Conservation (phyloP, 2,113 vertebrate species). For the Semicossyphus pulcher region DNA sequence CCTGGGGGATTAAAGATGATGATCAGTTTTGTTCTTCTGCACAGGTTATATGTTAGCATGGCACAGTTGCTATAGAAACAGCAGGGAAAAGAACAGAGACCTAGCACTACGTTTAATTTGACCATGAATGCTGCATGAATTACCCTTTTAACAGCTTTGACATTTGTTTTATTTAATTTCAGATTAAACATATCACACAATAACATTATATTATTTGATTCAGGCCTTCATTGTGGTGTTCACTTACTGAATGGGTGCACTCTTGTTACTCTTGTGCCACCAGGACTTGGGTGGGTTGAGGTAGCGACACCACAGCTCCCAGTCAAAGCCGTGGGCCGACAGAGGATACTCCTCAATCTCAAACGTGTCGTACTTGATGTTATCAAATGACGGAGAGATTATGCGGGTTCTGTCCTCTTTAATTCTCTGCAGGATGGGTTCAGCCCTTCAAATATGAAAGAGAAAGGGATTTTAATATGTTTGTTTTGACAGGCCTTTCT, state of each 20-base stretch:
- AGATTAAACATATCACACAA: background rate
- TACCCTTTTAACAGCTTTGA: background rate
- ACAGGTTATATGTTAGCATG: slow-evolving; percentile 27
- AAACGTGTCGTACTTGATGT: slow-evolving; percentile 98
- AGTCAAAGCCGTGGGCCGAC: slow-evolving; percentile 97
- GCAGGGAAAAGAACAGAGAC: slow-evolving; percentile 19
- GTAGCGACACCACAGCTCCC: slow-evolving; percentile 99
- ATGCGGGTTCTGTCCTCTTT: slow-evolving; percentile 95
- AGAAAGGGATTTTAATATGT: slow-evolving; percentile 38
- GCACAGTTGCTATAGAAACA: slow-evolving; percentile 52
- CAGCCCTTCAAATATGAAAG: slow-evolving; percentile 86
- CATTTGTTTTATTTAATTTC: background rate
- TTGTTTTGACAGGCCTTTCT: slow-evolving; percentile 31
- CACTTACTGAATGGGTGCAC: slow-evolving; percentile 93
- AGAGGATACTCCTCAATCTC: slow-evolving; percentile 97
- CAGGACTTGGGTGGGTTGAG: slow-evolving; percentile 96
- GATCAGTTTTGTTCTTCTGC: slow-evolving; percentile 45
- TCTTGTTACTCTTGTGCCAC: slow-evolving; percentile 95
- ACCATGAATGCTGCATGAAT: slow-evolving; percentile 6
- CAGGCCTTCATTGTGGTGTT: background rate
- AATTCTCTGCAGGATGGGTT: slow-evolving; percentile 94
- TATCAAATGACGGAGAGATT: slow-evolving; percentile 97
- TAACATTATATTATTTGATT: slow-evolving; percentile 1
- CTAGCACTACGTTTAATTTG: slow-evolving; percentile 10
- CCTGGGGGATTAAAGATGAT: slow-evolving; percentile 78